Conservation (phyloP, 1,140 invertebrate species). For the Mylabris phalerata region DNA sequence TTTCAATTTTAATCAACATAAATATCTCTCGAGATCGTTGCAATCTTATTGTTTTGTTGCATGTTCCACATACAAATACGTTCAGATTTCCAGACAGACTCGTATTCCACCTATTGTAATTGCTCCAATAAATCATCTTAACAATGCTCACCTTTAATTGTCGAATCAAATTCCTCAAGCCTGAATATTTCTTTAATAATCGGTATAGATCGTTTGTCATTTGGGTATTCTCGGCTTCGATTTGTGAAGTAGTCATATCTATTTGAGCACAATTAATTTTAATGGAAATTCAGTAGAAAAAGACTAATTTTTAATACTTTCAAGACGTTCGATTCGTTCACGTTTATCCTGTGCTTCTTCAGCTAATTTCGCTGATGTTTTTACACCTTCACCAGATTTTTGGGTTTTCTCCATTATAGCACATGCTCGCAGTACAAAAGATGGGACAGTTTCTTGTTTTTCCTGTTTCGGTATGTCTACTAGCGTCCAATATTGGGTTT, state of each 20-base stretch:
- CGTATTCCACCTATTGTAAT: no score
- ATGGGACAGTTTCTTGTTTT: slow-evolving; percentile 83
- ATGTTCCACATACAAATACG: no score
- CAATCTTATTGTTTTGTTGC: not conserved
- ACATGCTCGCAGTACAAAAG: slow-evolving; percentile 82
- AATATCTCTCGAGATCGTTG: slow-evolving; percentile 10
- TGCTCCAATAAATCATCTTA: no score
- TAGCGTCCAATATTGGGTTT: slow-evolving; percentile 89
- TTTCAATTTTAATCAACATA: slow-evolving; percentile 20
- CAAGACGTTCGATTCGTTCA: slow-evolving; percentile 77
- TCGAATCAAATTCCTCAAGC: slow-evolving; percentile 78
- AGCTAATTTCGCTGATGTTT: slow-evolving; percentile 71
- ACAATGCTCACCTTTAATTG: slow-evolving; percentile 66
- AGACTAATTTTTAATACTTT: slow-evolving; percentile 52
- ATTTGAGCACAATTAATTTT: slow-evolving; percentile 38
- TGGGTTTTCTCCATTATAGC: slow-evolving; percentile 86
- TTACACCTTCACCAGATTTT: slow-evolving; percentile 80
- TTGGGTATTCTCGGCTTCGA: slow-evolving; percentile 88
- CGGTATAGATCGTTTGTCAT: slow-evolving; percentile 90
- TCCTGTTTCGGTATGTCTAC: slow-evolving; percentile 84
- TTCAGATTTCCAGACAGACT: no score
- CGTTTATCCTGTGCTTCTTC: slow-evolving; percentile 76
- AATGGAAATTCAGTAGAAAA: not conserved
- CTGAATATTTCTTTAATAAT: slow-evolving; percentile 84
- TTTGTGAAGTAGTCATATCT: slow-evolving; percentile 90